phyloP scores from a whole-genome alignment of 1,140 invertebrate genomes.

The Popillia japonica region DNA sequence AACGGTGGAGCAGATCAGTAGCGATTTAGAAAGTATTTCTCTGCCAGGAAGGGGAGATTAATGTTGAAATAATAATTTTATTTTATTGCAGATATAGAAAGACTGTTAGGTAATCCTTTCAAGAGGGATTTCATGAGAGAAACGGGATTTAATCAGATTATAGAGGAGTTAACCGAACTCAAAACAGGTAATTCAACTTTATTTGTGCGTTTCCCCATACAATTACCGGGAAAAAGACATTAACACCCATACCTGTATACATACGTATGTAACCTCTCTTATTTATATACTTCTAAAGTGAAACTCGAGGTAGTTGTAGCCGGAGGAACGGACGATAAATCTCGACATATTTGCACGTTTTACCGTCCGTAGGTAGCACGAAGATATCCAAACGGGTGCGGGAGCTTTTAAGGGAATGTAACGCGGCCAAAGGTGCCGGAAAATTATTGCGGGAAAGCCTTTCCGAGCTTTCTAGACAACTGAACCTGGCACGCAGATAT shows the following conservation, averaged over 20 bases:
- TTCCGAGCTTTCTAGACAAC: not conserved
- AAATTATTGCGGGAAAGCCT: slow-evolving; percentile 12
- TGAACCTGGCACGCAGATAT: slow-evolving; percentile 3
- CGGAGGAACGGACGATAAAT: not conserved
- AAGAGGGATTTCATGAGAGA: not conserved
- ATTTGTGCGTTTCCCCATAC: not conserved
- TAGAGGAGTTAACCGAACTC: not conserved
- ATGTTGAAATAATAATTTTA: not conserved
- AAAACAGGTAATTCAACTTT: slow-evolving; percentile 8
- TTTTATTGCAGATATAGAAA: not conserved
- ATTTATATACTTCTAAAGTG: not conserved
- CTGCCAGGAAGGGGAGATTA: not conserved
- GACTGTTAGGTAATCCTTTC: not conserved
- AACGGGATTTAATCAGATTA: not conserved
- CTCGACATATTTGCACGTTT: too few relatives aligned
- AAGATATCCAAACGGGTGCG: not conserved
- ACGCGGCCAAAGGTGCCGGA: not conserved
- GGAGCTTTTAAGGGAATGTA: slow-evolving; percentile 18
- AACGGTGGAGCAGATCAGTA: not conserved
- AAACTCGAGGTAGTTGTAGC: too few relatives aligned
- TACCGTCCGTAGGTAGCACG: not conserved
- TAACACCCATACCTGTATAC: not conserved
- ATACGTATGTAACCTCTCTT: not conserved
- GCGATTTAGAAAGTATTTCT: not conserved
- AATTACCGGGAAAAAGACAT: slow-evolving; percentile 5